Evolutionary conservation across 2,113 vertebrate genomes (phyloP).

Genomic region (Dryoscopus gambensis): DNA sequence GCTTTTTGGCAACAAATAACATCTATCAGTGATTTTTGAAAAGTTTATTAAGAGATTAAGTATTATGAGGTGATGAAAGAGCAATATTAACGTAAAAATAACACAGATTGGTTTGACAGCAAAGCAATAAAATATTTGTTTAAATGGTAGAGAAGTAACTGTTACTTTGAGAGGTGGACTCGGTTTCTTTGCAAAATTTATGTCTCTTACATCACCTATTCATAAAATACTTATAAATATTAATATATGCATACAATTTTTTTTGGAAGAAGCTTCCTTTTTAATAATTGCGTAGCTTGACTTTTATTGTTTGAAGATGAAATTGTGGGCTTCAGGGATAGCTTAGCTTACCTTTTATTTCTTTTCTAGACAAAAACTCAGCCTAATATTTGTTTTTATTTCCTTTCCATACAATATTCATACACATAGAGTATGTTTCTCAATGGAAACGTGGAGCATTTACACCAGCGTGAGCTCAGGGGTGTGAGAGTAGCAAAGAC

Average conservation of each 20-base stretch:
- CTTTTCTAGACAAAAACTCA: not conserved
- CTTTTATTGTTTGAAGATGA: not conserved
- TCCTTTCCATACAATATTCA: not conserved
- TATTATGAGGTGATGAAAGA: not conserved
- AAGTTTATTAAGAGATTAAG: not conserved
- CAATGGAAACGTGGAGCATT: not conserved
- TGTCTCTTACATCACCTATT: not conserved
- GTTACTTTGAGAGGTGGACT: not conserved
- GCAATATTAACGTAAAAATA: not conserved
- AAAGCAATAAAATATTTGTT: not conserved
- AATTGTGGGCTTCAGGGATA: not conserved
- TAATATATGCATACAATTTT: not conserved
- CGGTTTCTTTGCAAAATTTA: not conserved
- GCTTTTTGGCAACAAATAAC: not conserved
- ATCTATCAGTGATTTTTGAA: not conserved
- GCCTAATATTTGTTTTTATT: not conserved
- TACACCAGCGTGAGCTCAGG: not conserved
- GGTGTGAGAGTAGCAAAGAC: not conserved
- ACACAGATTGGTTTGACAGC: not conserved
- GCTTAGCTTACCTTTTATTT: not conserved
- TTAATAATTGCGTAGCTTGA: not conserved
- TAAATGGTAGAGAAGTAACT: not conserved
- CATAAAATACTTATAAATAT: not conserved
- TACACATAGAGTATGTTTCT: not conserved
- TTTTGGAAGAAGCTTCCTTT: not conserved